Percentiles rank a stretch among this genome's conserved stretches.
Evolutionary conservation across 2,797 vertebrate species (phyloP).

Genomic region (Vespertilio murinus): DNA sequence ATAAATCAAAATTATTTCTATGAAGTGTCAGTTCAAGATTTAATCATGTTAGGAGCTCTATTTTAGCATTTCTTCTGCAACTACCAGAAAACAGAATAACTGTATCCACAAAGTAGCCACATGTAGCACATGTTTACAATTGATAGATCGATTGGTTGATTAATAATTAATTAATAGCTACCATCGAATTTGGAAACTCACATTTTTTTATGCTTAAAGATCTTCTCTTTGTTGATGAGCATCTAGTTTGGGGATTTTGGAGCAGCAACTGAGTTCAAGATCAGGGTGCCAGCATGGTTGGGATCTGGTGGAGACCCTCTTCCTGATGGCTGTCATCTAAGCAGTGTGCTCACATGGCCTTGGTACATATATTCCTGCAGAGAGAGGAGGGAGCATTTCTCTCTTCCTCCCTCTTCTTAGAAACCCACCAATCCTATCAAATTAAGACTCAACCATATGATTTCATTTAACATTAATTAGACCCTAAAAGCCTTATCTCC

Average conservation of each 20-base stretch:
- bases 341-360: background rate
- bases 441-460: background rate
- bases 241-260: background rate
- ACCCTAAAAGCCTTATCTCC: background rate
- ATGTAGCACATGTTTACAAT: background rate
- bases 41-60: slow-evolving; percentile 51
- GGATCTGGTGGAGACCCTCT: background rate
- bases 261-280: background rate
- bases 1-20: slow-evolving; percentile 69
- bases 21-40: slow-evolving; percentile 49
- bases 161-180: background rate
- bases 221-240: background rate
- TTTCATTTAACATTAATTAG: background rate
- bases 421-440: background rate
- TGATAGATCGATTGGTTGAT: background rate
- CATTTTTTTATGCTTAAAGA: background rate
- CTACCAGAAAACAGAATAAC: background rate
- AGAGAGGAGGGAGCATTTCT: background rate
- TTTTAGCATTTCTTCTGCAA: slow-evolving; percentile 28
- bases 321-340: background rate
- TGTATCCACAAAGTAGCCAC: background rate
- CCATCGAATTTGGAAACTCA: background rate
- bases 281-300: background rate
- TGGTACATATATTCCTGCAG: too few species aligned
- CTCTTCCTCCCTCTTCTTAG: background rate